Evolutionary conservation across 2,113 vertebrate species (phyloP).

Genomic region (Pipa parva): DNA sequence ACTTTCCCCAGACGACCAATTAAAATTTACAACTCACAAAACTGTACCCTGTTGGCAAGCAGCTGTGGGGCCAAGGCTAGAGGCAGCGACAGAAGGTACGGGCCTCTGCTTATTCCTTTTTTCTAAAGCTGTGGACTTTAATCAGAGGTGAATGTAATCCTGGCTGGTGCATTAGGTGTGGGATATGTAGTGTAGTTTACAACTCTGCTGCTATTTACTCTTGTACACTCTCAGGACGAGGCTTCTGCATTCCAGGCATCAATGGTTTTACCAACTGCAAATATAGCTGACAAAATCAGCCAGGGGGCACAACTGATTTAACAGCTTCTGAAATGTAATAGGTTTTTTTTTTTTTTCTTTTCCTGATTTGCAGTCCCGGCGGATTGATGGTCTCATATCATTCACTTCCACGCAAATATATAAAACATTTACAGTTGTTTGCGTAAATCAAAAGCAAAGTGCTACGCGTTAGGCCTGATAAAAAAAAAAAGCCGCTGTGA

Average conservation of each 20-base stretch:
- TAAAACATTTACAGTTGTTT: conserved; percentile 52
- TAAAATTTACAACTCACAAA: conserved; percentile 99
- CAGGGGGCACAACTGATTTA: conserved; percentile 66
- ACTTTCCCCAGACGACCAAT: conserved; percentile 99
- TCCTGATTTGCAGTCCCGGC: conserved; percentile 50
- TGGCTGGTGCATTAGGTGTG: conserved; percentile 53
- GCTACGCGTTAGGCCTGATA: conserved; percentile 39
- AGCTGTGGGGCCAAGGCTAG: conserved; percentile 80
- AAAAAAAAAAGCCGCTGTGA: conserved; percentile 37
- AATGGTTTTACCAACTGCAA: conserved; percentile 64
- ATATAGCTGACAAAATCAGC: conserved; percentile 67
- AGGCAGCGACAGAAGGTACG: conserved; percentile 90
- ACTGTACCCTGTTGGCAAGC: conserved; percentile 87
- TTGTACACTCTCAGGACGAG: conserved; percentile 56
- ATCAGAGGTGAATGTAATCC: conserved; percentile 65
- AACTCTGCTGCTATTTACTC: conserved; percentile 64
- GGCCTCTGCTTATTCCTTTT: conserved; percentile 59
- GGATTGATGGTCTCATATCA: conserved; percentile 63
- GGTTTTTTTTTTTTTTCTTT: conserved; percentile 44
- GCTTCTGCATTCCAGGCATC: conserved; percentile 55
- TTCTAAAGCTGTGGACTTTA: conserved; percentile 63
- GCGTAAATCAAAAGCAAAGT: conserved; percentile 53
- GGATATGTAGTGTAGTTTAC: conserved; percentile 55
- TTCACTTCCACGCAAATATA: conserved; percentile 50
- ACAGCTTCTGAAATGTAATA: conserved; percentile 69